Evolutionary conservation across 2,888 invertebrate genomes (phyloP).

Genomic region (Acronicta alni): DNA sequence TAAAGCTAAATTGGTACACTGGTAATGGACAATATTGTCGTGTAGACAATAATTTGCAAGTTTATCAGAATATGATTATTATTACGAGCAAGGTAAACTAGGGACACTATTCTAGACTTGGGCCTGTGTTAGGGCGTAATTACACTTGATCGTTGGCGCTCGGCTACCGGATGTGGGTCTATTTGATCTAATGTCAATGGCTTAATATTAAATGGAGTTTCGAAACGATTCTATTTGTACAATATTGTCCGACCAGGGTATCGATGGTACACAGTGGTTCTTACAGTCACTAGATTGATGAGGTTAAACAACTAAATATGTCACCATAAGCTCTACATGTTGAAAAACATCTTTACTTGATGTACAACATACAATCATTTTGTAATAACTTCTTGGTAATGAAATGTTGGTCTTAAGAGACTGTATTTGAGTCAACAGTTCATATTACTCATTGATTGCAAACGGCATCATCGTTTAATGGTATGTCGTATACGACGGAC

Average conservation of each 20-base stretch:
- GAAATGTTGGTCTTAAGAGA: constrained; percentile 4
- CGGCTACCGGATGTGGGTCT: constrained; percentile 39
- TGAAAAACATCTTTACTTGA: too few relatives aligned
- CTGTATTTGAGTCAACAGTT: constrained; percentile 19
- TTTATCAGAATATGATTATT: constrained; percentile 19
- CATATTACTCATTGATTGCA: constrained; percentile 27
- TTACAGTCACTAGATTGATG: too few relatives aligned
- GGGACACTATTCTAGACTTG: constrained; percentile 29
- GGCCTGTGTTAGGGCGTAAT: constrained; percentile 41
- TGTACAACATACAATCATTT: constrained; percentile 1
- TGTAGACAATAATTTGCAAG: constrained; percentile 17
- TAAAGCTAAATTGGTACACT: constrained; percentile 15
- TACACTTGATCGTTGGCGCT: constrained; percentile 33
- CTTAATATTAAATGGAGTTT: constrained; percentile 37
- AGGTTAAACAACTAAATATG: too few relatives aligned
- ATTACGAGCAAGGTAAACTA: constrained; percentile 31
- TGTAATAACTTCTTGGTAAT: constrained; percentile 12
- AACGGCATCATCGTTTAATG: constrained; percentile 18
- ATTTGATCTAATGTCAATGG: constrained; percentile 39
- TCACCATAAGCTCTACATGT: too few relatives aligned
- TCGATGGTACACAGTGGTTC: too few relatives aligned
- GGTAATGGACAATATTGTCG: too few relatives aligned
- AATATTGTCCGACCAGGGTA: too few relatives aligned
- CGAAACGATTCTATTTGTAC: constrained; percentile 12
- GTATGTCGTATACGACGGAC: constrained; percentile 6